A percentile compares a stretch with the other conserved stretches of the same genome.
Conservation (phyloP, 2,113 vertebrate species). For the Callorhinus ursinus region DNA sequence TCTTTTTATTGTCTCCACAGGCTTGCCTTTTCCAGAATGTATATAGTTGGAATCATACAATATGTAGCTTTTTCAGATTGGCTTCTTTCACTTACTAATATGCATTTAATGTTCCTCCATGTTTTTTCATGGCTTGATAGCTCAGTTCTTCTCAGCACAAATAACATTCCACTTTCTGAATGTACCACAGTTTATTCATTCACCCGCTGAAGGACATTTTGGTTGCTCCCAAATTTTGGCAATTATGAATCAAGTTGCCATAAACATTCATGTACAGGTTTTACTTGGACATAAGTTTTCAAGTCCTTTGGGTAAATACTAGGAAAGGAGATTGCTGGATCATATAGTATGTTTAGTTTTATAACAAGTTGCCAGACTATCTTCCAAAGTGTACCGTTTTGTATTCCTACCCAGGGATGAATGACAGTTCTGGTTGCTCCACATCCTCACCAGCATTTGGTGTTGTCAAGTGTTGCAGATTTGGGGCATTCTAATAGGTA, state of each 20-base stretch:
- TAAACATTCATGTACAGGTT: background rate
- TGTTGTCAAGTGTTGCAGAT: background rate
- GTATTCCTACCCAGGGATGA: background rate
- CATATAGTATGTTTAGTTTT: background rate
- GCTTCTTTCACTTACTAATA: background rate
- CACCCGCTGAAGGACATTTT: background rate
- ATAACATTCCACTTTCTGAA: background rate
- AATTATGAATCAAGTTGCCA: background rate
- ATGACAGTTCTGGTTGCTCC: background rate
- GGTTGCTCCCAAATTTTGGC: background rate
- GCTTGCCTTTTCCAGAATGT: background rate
- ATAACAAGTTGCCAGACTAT: background rate
- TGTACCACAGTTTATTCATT: background rate
- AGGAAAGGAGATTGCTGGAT: background rate
- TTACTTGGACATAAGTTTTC: background rate
- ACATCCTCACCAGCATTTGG: background rate
- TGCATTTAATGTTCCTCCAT: background rate
- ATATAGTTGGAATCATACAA: background rate
- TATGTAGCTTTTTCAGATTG: background rate
- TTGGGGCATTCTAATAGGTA: background rate
- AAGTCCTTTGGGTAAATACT: background rate
- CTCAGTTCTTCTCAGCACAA: background rate
- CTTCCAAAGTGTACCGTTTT: background rate
- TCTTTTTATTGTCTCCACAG: background rate
- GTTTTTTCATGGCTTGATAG: background rate